Evolutionary conservation across 92 coral and sea anemone species (phyloP), one percentile per base, ranked within the genome.

Genomic region (Siderastrea radians): DNA sequence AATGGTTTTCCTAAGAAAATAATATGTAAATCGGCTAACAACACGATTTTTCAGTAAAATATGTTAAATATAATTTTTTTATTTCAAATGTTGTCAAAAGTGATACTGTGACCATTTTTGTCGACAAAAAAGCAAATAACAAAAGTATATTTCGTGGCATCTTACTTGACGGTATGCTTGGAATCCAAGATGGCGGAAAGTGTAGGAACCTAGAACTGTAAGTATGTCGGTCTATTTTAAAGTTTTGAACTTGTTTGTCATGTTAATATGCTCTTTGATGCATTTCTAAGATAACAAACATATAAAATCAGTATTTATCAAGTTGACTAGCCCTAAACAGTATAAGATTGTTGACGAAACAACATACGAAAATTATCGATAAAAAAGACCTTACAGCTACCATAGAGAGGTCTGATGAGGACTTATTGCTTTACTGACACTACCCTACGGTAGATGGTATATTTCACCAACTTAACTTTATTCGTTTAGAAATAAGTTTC

Each of bases 171-270:
- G 81, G 45, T 79, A 45, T 1, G 68, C 51, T 79, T 79, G 72
- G 53, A 79, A 44, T 61, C 83, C 83, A 60, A 79, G 83, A 79
- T 62, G 72, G 72, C 72, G 83, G 83, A 81, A 66, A 19, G 48
- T 81, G 69, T 52, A 47, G 59, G 77, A 70, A 81, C 76, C 51
- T 67, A 62, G 65, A 68, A 26, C 76, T 81, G 86, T 81, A 68
- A 68, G 66, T 81, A 62, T 60, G 47, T 49, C 50, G 83, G 3
- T 71, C 52, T 83, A 50, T 69, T 81, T 46, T 44, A 51, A 70
- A 64, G 86, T 68, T 54, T 82, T 68, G 47, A 50, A 60, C 54
- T 51, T 53, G 68, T 83, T 80, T 64, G 55, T 83, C 69, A 53
- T 38, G 54, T 82, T 82, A 51, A 82, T 58, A 38, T 82, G 60